Evolutionary conservation across 2,113 vertebrate species (phyloP).

Genomic region (Brienomyrus brachyistius): DNA sequence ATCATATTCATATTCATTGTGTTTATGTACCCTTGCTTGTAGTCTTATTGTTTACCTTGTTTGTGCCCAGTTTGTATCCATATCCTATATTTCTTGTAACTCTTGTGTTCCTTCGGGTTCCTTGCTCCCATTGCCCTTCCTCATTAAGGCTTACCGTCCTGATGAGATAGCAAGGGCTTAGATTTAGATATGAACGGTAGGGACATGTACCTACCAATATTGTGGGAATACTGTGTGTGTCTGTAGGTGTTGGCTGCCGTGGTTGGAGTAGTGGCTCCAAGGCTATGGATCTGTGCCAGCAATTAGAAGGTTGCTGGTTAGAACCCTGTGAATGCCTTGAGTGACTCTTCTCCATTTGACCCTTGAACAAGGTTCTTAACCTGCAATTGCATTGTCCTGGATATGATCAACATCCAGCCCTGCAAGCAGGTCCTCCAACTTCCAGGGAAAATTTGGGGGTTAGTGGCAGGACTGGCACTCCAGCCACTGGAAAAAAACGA

Average conservation of each 20-base stretch:
- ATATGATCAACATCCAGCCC: no score
- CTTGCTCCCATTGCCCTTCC: not conserved
- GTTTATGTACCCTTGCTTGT: not conserved
- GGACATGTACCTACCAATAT: not conserved
- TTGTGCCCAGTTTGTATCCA: not conserved
- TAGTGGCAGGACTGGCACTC: no score
- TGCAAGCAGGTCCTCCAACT: no score
- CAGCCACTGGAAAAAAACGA: not conserved
- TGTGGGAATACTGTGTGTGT: not conserved
- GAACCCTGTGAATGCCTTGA: no score
- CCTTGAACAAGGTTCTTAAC: no score
- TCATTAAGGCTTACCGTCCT: not conserved
- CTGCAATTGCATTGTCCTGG: no score
- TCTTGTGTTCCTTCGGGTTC: not conserved
- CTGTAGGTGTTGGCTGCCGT: not conserved
- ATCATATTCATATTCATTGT: not conserved
- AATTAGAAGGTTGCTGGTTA: no score
- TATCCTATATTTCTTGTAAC: not conserved
- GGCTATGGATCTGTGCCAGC: not conserved
- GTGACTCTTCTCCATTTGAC: no score
- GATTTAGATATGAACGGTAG: not conserved
- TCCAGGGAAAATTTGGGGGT: no score
- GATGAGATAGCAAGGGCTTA: not conserved
- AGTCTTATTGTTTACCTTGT: not conserved
- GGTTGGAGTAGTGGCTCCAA: not conserved